Evolutionary conservation across 2,113 vertebrate species (phyloP), one percentile per base, ranked within the genome.

Genomic region (Pipa parva): DNA sequence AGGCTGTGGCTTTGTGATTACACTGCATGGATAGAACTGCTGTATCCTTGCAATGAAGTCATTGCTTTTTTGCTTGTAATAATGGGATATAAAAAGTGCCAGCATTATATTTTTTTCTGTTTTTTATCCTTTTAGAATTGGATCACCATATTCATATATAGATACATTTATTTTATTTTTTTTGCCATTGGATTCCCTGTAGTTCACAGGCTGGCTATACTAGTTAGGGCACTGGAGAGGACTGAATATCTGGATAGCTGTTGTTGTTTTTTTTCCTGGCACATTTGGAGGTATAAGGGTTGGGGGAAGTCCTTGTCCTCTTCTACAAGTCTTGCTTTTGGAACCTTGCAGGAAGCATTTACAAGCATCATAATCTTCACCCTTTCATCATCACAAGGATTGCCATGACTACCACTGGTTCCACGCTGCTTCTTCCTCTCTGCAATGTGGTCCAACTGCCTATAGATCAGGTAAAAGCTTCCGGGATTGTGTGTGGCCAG

Each of bases 381-480:
- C 83, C 20, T 85, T 21, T 57, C 36, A 17, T 48, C 49, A 27
- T 68, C 52, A 59, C 69, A 17, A 26, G 64, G 22, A 72, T 72
- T 77, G 88, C 86, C 85, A 95, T 94, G 93, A 88, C 92, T 76
- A 87, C 89, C 76, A 97, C 95, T 17, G 95, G 95, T 79, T 95
- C 92, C 77, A 92, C 88, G 79, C 83, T 97, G 75, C 79, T 97
- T 83, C 90, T 93, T 85, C 95, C 95, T 48, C 91, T 97, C 80
- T 95, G 95, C 85, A 86, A 92, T 68, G 92, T 92, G 37, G 88
- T 95, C 75, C 92, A 89, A 72, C 89, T 97, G 71, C 94, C 95
- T 18, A 81, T 97, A 69, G 95, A 97, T 79, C 93, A 97, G 95
- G 94, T 95, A 91, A 72, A 83, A 28, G 29, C 21, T 70, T 25